phyloP scores from a whole-genome alignment of 2,113 vertebrate genomes.

The Butorides virescens region DNA sequence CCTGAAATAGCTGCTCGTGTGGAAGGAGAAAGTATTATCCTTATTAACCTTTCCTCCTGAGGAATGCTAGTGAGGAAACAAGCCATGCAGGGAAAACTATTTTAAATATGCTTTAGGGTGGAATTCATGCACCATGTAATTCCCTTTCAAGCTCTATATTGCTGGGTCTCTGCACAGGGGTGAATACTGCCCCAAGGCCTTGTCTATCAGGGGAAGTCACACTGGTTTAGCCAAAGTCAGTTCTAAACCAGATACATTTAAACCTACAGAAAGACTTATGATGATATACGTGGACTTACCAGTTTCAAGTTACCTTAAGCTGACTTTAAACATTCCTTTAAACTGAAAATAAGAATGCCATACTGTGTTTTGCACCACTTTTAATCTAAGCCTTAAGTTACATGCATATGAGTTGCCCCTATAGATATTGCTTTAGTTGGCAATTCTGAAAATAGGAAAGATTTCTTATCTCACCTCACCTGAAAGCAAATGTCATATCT shows the following conservation, averaged over 20 bases:
- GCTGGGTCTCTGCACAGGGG: neutral
- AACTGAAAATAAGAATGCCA: neutral
- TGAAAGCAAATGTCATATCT: neutral
- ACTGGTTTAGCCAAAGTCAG: neutral
- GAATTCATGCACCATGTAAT: constrained; percentile 15
- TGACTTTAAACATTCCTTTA: neutral
- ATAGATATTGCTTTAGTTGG: neutral
- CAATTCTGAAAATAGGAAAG: neutral
- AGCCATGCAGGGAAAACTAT: constrained; percentile 22
- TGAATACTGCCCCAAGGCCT: neutral
- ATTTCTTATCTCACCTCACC: constrained; percentile 5
- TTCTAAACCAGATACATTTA: neutral
- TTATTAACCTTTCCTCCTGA: constrained; percentile 51
- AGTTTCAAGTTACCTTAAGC: neutral
- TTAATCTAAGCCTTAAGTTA: neutral
- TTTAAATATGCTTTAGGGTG: constrained; percentile 36
- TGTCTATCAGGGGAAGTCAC: neutral
- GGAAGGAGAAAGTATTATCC: constrained; percentile 4
- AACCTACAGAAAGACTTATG: neutral
- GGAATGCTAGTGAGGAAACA: neutral
- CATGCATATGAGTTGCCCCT: neutral
- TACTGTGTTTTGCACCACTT: neutral
- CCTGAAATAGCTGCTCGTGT: neutral
- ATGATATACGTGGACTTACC: neutral
- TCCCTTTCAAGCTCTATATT: neutral